Evolutionary conservation across 2,113 vertebrate species (phyloP).

Genomic region (Neotoma lepida): DNA sequence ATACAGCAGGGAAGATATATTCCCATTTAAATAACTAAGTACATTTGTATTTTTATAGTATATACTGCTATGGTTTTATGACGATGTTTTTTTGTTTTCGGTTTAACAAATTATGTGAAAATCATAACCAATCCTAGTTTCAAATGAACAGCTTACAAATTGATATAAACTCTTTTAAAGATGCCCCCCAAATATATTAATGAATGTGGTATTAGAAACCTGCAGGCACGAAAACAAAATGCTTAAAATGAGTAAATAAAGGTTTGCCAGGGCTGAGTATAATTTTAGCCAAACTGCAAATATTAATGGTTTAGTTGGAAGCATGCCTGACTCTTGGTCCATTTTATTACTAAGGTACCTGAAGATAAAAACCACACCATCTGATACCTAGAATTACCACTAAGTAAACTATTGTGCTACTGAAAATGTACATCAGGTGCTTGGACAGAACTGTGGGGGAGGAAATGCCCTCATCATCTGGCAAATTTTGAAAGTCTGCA

Average conservation of each 20-base stretch:
- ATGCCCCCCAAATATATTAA: neutral
- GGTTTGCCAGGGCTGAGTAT: neutral
- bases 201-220: neutral
- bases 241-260: slow-evolving; percentile 51
- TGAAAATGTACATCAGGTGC: slow-evolving; percentile 68
- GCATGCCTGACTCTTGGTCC: neutral
- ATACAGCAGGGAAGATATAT: too few species aligned
- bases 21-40: slow-evolving; percentile 46
- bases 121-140: slow-evolving; percentile 3
- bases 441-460: slow-evolving; percentile 67
- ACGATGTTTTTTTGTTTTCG: neutral
- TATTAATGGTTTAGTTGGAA: slow-evolving; percentile 44
- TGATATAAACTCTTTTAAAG: slow-evolving; percentile 37
- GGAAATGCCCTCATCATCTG: slow-evolving; percentile 72
- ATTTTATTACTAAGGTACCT: slow-evolving; percentile 16
- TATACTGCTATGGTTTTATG: slow-evolving; percentile 14
- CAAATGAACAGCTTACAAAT: slow-evolving; percentile 30
- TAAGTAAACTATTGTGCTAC: slow-evolving; percentile 57
- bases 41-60: slow-evolving; percentile 32
- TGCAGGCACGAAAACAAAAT: slow-evolving; percentile 7
- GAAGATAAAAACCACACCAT: slow-evolving; percentile 54
- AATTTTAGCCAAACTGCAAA: slow-evolving; percentile 47
- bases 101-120: slow-evolving; percentile 50
- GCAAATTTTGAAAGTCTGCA: slow-evolving; percentile 52
- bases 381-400: slow-evolving; percentile 60